Base-by-base conservation (phyloP, 2,113 vertebrate genomes). In the Poeciliopsis retropinna region DNA sequence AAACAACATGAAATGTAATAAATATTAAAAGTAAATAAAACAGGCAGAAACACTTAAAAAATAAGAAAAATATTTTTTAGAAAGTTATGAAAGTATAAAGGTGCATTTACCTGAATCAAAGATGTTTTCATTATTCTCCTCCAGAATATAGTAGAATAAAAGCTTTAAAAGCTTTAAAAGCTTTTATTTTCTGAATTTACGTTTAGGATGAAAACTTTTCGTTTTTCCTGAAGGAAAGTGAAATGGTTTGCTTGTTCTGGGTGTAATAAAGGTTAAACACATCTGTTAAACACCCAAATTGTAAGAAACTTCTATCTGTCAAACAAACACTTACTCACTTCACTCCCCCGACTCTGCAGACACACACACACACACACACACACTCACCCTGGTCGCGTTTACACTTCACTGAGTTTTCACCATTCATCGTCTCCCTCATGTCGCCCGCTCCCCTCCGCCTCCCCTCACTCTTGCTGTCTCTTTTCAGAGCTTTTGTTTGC, bases 331-430 rank as follows among this genome's bases (percentile, higher is more conserved):
- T 73, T 70, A 67, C 73, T 82, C 82, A 72, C 80, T 75, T 80
- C 68, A 79, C 75, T 63, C 83, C 74, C 75, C 88, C 75, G 28
- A 44, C 65, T 39, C 14, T 32, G 13, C 30, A 64, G 28, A 76
- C 82, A 79, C 78, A 78, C 64, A 85, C 57, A 77, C 87, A 76
- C 82, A 80, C 78, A 78, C 64, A 82, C 57, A 79, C 75, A 74
- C 76, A 74, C 84, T 83, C 87, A 91, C 89, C 82, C 95, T 96
- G 96, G 96, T 96, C 96, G 95, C 79, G 93, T 97, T 98, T 97
- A 96, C 96, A 98, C 97, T 97, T 96, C 94, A 91, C 95, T 98
- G 97, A 93, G 95, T 98, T 96, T 95, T 94, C 95, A 82, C 95
- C 96, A 96, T 98, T 97, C 96, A 96, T 95, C 84, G 91, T 93